Conservation (phyloP, 2,113 vertebrate genomes). For the Vulpes lagopus region DNA sequence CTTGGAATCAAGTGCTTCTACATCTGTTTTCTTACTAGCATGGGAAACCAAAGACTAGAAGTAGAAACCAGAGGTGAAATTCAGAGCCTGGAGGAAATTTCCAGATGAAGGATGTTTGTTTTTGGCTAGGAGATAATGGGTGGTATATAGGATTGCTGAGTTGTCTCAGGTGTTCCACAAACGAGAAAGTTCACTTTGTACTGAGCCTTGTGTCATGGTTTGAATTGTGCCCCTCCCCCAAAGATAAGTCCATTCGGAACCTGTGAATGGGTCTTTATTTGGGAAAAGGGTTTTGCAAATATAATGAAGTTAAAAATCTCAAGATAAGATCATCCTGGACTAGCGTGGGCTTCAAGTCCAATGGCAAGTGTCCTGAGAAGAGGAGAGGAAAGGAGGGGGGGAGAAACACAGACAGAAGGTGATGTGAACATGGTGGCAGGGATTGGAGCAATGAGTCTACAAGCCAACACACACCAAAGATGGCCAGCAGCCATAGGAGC, state of each 20-base stretch:
- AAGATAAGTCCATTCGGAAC: neutral
- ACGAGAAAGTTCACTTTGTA: neutral
- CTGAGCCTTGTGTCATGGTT: neutral
- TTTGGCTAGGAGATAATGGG: neutral
- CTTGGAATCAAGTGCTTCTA: too few species aligned
- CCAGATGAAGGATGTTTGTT: neutral
- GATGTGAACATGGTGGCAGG: neutral
- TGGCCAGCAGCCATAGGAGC: neutral
- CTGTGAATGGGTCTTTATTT: neutral
- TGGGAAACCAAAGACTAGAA: neutral
- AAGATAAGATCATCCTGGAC: neutral
- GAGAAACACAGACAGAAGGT: neutral
- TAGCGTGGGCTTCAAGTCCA: neutral
- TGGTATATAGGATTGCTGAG: neutral
- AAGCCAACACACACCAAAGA: neutral
- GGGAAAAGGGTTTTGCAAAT: neutral
- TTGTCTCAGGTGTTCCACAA: too few species aligned
- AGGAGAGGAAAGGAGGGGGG: neutral
- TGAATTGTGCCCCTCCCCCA: neutral
- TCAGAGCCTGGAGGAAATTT: neutral
- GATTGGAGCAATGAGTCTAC: neutral
- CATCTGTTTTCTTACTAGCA: too few species aligned
- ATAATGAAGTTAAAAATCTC: neutral
- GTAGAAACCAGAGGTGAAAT: neutral
- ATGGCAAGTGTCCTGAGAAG: neutral